Base-by-base conservation (phyloP, 2,113 vertebrate genomes). In the Hipposideros armiger region DNA sequence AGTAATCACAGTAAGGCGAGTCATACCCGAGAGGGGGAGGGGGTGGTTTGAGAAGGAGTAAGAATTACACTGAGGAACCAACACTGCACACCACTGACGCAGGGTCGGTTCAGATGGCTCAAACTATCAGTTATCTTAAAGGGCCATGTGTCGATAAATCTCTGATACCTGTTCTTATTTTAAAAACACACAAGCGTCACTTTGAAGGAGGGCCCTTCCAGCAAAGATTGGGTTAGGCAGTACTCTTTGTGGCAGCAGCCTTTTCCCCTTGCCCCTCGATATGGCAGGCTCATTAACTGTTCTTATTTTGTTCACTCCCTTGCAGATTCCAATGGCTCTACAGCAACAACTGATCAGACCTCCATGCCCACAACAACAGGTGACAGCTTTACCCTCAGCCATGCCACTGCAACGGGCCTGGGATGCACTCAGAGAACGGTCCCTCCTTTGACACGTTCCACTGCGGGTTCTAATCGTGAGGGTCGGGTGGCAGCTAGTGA, bases 341-440 rank as follows among this genome's bases (percentile, higher is more conserved):
- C 78, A 54, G 1, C 40, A 82, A 40, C 0, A 78, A 83, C 0
- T 42, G 22, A 0, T 66, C 0, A 1, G 81, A 0, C 42, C 97
- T 93, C 36, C 78, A 87, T 10, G 97, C 87, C 0, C 85, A 36
- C 97, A 97, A 0, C 45, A 54, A 97, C 84, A 98, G 98, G 98
- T 99, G 98, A 99, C 98, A 98, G 96, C 97, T 97, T 96, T 83
- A 96, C 98, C 98, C 97, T 42, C 98, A 97, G 4, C 47, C 98
- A 78, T 11, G 6, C 28, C 50, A 42, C 82, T 73, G 6, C 62
- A 84, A 36, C 11, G 72, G 72, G n/a, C 94, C 83, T 11, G 54
- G 72, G 78, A 87, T 5, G 0, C 13, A 4, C 42, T 69, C 74
- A 8, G 47, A 69, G 50, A 14, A 20, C 58, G 11, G 30, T 0